Base-by-base conservation (phyloP, 2,888 invertebrate species). In the Morpho helenor region DNA sequence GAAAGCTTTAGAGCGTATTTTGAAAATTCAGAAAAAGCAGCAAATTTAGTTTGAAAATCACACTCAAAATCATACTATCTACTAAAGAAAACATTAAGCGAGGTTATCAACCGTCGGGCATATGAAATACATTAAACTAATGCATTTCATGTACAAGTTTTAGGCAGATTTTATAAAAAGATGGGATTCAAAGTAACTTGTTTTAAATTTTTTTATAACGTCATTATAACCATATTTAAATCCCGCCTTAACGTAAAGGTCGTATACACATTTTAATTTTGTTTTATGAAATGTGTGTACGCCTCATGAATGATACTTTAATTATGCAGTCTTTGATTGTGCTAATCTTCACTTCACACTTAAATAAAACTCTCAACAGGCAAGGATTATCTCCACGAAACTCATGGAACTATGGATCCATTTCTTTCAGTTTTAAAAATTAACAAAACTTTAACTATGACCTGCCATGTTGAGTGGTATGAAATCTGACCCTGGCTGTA, bases 1-100 rank as follows among this genome's bases (percentile, higher is more conserved):
- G 67, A 67, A 83, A 83, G 82, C 82, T 75, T 75, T 72, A 70
- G 76, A 79, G 79, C 77, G 76, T 74, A 78, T 71, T 75, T 78
- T 73, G 66, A 69, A 75, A 72, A 76, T 76, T 75, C 74, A 79
- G 75, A 79, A 75, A 71, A 88, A 87, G 87, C 81, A 73, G 80
- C 77, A 79, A 66, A 83, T 79, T 82, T 84, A 85, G 82, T 84
- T 80, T 66, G 70, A 79, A 81, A 82, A 84, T 81, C 85, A 85
- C 86, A 88, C 86, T 86, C 83, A 79, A 78, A 80, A 79, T 79
- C 80, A 82, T 75, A 77, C 85, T 83, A 88, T 83, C 87, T 88
- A 89, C 89, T 76, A 77, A 70, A 74, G 31, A 83, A 81, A 81
- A 77, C 82, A 79, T 74, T 70, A 88, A 89, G 88, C 88, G 79